phyloP scores from a whole-genome alignment of 2,888 invertebrate species.

The Eristalis pertinax region DNA sequence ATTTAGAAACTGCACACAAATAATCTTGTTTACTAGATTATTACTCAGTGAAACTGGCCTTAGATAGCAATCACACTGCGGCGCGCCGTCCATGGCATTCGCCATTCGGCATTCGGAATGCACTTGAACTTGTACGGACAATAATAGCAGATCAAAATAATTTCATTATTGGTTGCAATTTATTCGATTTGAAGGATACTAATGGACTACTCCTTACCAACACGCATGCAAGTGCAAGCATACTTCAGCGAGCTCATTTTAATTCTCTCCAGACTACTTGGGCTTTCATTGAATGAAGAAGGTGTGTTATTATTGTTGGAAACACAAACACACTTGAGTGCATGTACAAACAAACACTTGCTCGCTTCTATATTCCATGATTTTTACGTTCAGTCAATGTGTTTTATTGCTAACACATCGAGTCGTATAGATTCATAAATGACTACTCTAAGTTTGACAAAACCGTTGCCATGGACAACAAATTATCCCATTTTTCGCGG shows the following conservation, averaged over 20 bases:
- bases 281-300: neutral
- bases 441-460: constrained; percentile 26
- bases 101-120: neutral
- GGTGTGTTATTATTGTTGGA: neutral
- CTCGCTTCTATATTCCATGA: neutral
- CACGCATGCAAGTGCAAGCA: neutral
- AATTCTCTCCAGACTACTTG: neutral
- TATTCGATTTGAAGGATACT: constrained; percentile 1
- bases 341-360: neutral
- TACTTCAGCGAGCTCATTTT: neutral
- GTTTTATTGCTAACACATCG: neutral
- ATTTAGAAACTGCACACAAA: neutral
- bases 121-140: constrained; percentile 31
- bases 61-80: neutral
- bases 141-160: neutral
- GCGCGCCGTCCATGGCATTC: neutral
- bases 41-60: neutral
- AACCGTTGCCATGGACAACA: constrained; percentile 24
- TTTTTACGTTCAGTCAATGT: neutral
- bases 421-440: neutral
- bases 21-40: neutral
- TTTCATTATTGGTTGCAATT: neutral
- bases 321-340: neutral
- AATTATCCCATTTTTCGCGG: constrained; percentile 26
- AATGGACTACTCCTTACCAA: neutral